Conservation (phyloP, 1,140 invertebrate genomes). For the Drosophila lacertosa region DNA sequence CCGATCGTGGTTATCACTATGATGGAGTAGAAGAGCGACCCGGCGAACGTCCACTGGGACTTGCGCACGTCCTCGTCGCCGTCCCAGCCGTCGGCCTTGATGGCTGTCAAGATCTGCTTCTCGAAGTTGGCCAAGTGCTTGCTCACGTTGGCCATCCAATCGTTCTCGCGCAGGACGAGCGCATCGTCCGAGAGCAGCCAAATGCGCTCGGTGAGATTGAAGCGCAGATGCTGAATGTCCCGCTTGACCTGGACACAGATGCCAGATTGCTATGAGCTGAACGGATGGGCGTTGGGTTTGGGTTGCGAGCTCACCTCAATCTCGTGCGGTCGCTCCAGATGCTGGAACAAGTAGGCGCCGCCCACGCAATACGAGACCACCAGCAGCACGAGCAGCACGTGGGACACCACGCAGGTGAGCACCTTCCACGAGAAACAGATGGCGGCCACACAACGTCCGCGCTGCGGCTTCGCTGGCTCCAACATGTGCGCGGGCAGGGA, state of each 20-base stretch:
- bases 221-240: slow-evolving; percentile 89
- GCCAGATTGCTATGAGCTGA: too few relatives aligned
- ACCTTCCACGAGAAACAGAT: slow-evolving; percentile 90
- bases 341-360: slow-evolving; percentile 93
- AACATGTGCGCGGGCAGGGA: slow-evolving; percentile 77
- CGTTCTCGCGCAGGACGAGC: slow-evolving; percentile 57
- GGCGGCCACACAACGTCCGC: slow-evolving; percentile 85
- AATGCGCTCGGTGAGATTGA: slow-evolving; percentile 90
- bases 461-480: slow-evolving; percentile 71
- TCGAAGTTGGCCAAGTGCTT: slow-evolving; percentile 88
- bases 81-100: slow-evolving; percentile 96
- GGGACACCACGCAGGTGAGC: slow-evolving; percentile 93
- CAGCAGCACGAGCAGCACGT: slow-evolving; percentile 93
- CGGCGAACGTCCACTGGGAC: slow-evolving; percentile 95
- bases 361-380: slow-evolving; percentile 93
- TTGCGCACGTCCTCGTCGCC: slow-evolving; percentile 91
- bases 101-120: slow-evolving; percentile 90
- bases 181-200: slow-evolving; percentile 90
- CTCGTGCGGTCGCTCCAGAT: slow-evolving; percentile 91
- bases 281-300: too few relatives aligned
- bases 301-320: slow-evolving; percentile 86
- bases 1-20: slow-evolving; percentile 99
- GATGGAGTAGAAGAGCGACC: slow-evolving; percentile 97
- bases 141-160: slow-evolving; percentile 76
- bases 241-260: slow-evolving; percentile 88